Evolutionary conservation across 2,797 vertebrate genomes (phyloP), one percentile per base, ranked within the genome.

Genomic region (Cetoscarus ocellatus): DNA sequence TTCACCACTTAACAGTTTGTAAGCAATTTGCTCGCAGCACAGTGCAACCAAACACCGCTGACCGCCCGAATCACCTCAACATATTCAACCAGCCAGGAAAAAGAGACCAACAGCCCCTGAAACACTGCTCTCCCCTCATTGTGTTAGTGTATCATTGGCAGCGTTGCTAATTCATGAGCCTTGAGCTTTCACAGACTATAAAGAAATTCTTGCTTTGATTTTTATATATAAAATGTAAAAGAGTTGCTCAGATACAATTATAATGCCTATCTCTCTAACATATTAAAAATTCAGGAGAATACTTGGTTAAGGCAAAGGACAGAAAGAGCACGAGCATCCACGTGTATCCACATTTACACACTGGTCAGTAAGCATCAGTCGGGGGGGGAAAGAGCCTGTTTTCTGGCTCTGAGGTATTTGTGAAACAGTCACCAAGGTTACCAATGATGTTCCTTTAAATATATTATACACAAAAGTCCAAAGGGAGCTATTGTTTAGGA

Each of bases 1-100:
- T 88, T 87, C 77, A 71, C 77, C 85, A 73, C 85, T 83, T 84
- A 79, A 78, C 75, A 80, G 86, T 91, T 88, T 92, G 91, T 87
- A 88, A 90, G 83, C 79, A 85, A 87, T 93, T 91, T 88, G 82
- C 85, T 86, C 34, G n/a, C 54, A 48, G 71, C 65, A 81, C 61
- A 27, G 69, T 70, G 85, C 70, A 93, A 93, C 85, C 75, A 45
- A 87, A 92, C 86, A 87, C 84, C 70, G 10, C 51, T 12, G 65
- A 63, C 61, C 27, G 62, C 14, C 59, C 6, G 48, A 75, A 77
- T 80, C 79, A 66, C 67, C 54, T 82, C 47, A 47, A 54, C 34
- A 69, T 61, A 86, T 56, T 67, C 57, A 75, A 58, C 61, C 64
- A 64, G 56, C 35, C 69, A 45, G 39, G 7, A 42, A 39, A 77